A percentile compares a stretch with the other conserved stretches of the same genome.
These are phyloP conservation scores for Triplophysa dalaica DNA, from an alignment of 2,113 vertebrate species.

Conservation along the genomic window DNA sequence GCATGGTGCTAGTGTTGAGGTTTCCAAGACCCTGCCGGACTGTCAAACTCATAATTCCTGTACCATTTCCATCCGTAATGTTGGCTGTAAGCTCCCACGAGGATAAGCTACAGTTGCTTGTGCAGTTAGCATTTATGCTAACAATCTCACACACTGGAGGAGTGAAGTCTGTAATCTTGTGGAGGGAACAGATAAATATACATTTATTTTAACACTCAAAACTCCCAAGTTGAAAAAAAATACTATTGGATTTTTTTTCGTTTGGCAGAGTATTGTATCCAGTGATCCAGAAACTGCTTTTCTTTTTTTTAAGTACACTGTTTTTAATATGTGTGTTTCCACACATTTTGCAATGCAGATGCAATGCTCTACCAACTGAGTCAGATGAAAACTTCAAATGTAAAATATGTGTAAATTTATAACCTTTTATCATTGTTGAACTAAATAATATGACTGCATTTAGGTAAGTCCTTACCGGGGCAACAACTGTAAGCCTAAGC, in stretches of 20 bases:
- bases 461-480: slow-evolving; percentile 58
- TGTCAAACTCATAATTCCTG: slow-evolving; percentile 60
- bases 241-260: no score
- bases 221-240: no score
- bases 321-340: no score
- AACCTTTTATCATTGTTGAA: no score
- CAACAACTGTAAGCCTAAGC: slow-evolving; percentile 61
- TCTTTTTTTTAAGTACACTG: no score
- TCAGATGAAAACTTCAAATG: no score
- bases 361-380: no score
- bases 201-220: neutral
- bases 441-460: no score
- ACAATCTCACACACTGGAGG: slow-evolving; percentile 59
- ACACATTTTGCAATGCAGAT: neutral
- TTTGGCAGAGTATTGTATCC: no score
- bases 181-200: neutral
- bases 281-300: no score
- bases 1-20: slow-evolving; percentile 56
- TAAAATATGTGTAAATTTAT: no score
- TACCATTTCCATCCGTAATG: slow-evolving; percentile 67
- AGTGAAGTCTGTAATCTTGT: slow-evolving; percentile 64
- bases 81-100: slow-evolving; percentile 63
- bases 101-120: slow-evolving; percentile 47
- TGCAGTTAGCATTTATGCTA: slow-evolving; percentile 48
- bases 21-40: slow-evolving; percentile 63